A percentile compares a stretch with the other conserved stretches of the same genome.
phyloP scores from a whole-genome alignment of 2,888 invertebrate species.

The Rapana venosa region DNA sequence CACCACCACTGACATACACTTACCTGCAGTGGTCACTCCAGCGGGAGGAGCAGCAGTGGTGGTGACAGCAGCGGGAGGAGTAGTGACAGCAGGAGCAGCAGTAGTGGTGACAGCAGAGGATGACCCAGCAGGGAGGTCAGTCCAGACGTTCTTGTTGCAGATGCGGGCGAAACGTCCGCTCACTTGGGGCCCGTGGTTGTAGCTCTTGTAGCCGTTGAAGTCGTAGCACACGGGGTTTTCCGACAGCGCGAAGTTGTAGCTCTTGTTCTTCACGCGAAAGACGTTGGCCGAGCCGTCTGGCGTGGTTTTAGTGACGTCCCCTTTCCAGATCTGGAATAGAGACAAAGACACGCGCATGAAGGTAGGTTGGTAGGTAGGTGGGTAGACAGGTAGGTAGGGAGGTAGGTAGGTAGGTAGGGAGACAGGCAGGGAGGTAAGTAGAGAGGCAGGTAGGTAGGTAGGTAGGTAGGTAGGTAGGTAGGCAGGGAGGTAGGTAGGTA shows the following conservation, averaged over 20 bases:
- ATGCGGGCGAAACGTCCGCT: not conserved
- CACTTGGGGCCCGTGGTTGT: constrained; percentile 22
- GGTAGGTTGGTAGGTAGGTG: too few relatives aligned
- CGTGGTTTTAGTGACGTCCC: not conserved
- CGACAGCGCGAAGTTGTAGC: not conserved
- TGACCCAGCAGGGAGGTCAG: not conserved
- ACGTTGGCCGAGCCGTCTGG: constrained; percentile 12
- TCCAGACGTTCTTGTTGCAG: not conserved
- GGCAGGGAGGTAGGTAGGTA: too few relatives aligned
- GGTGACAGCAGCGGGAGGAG: not conserved
- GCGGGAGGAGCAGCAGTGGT: not conserved
- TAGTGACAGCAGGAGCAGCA: not conserved
- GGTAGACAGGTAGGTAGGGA: too few relatives aligned
- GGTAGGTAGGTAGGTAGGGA: too few relatives aligned
- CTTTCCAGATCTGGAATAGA: constrained; percentile 14
- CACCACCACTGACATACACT: not conserved
- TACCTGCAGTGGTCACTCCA: not conserved
- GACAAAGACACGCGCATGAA: too few relatives aligned
- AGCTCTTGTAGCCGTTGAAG: constrained; percentile 27
- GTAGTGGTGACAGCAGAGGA: not conserved
- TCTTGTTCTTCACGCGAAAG: constrained; percentile 5
- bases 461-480: too few relatives aligned
- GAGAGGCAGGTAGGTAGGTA: too few relatives aligned
- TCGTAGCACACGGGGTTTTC: not conserved
- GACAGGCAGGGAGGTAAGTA: too few relatives aligned